These are phyloP conservation scores for Phataginus tricuspis DNA, from an alignment of 2,797 vertebrate genomes.

Conservation along the genomic window DNA sequence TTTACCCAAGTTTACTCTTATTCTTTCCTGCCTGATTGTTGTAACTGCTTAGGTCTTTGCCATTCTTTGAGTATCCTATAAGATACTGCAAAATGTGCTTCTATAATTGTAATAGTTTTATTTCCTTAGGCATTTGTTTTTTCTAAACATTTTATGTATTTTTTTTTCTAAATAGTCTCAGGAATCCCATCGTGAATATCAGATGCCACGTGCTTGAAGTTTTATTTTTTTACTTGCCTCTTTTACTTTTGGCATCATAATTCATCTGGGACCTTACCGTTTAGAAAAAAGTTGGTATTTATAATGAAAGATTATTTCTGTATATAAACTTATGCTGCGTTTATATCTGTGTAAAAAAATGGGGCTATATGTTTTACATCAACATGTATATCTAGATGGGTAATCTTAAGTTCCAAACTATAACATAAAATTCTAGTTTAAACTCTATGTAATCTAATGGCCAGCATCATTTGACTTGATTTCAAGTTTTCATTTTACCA, in stretches of 20 bases:
- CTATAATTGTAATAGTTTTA: neutral
- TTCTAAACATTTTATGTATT: neutral
- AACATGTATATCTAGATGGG: neutral
- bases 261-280: neutral
- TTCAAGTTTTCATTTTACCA: neutral
- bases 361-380: neutral
- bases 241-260: neutral
- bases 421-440: neutral
- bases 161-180: neutral
- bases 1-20: neutral
- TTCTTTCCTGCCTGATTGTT: neutral
- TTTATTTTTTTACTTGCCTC: neutral
- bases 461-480: neutral
- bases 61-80: neutral
- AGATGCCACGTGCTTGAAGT: neutral
- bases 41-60: neutral
- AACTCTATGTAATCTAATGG: neutral
- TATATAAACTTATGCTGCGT: neutral
- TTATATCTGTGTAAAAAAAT: neutral
- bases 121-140: neutral
- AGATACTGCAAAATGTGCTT: neutral
- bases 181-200: neutral
- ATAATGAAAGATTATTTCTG: neutral
- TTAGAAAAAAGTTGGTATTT: constrained; percentile 24
- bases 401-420: neutral